These are phyloP conservation scores for Steinernema carpocapsae DNA, from an alignment of 2,888 invertebrate species.

Conservation along the genomic window DNA sequence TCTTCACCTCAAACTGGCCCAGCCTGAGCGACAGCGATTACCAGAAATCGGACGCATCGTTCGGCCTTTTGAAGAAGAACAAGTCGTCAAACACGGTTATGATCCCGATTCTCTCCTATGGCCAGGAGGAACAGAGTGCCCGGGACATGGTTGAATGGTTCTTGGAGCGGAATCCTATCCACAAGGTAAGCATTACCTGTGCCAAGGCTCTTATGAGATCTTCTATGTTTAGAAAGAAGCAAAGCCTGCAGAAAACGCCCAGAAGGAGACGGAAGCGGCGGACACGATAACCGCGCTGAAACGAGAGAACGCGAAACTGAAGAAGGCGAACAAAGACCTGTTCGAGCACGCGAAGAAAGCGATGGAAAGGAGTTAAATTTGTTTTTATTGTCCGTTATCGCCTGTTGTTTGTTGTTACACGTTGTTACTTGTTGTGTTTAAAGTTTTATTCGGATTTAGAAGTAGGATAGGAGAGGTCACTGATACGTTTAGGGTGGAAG, in stretches of 20 bases:
- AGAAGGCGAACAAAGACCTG: slow-evolving; percentile 24
- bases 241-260: not conserved
- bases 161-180: slow-evolving; percentile 19
- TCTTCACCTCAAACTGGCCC: slow-evolving; percentile 27
- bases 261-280: not conserved
- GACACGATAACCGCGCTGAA: slow-evolving; percentile 30
- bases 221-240: slow-evolving; percentile 21
- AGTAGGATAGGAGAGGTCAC: not conserved
- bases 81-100: slow-evolving; percentile 3
- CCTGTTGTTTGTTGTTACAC: slow-evolving; percentile 18
- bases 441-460: not conserved
- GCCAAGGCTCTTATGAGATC: no score
- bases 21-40: slow-evolving; percentile 25
- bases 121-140: not conserved
- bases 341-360: slow-evolving; percentile 30
- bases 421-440: slow-evolving; percentile 22
- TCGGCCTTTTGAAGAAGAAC: slow-evolving; percentile 15
- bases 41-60: slow-evolving; percentile 11
- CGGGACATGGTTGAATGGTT: slow-evolving; percentile 22
- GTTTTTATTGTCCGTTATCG: slow-evolving; percentile 3
- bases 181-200: slow-evolving; percentile 13
- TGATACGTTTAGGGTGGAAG: no score
- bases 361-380: not conserved
- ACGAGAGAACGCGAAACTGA: slow-evolving; percentile 14
- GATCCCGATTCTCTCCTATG: slow-evolving; percentile 25